Conservation (phyloP, 2,888 invertebrate species). For the Smittia sp. region DNA sequence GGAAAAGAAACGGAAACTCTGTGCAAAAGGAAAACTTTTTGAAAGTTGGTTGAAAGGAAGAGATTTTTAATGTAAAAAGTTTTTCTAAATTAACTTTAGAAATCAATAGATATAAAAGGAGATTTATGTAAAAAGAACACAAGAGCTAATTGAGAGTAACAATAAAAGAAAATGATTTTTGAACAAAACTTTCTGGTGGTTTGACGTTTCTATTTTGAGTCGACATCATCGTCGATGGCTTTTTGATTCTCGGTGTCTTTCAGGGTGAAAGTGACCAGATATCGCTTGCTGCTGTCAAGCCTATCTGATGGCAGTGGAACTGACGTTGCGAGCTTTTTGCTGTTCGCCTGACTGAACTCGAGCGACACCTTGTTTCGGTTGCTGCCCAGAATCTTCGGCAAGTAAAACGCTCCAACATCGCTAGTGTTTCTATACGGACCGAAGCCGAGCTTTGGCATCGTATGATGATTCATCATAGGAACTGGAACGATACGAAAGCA, state of each 20-base stretch:
- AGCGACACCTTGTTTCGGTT: constrained; percentile 62
- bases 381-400: constrained; percentile 63
- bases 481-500: constrained; percentile 56
- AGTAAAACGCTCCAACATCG: constrained; percentile 57
- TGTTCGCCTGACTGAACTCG: constrained; percentile 79
- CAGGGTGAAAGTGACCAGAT: constrained; percentile 90
- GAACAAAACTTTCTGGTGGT: constrained; percentile 25
- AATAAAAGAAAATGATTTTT: constrained; percentile 41
- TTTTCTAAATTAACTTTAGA: constrained; percentile 37
- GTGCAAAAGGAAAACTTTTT: constrained; percentile 11
- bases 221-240: background rate
- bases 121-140: constrained; percentile 24
- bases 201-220: constrained; percentile 9
- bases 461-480: constrained; percentile 75
- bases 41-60: background rate
- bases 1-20: background rate
- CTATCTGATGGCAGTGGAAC: constrained; percentile 84
- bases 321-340: constrained; percentile 63
- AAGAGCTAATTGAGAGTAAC: constrained; percentile 33
- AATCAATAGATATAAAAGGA: constrained; percentile 36
- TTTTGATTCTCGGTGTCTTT: constrained; percentile 58
- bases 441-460: constrained; percentile 70
- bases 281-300: constrained; percentile 83
- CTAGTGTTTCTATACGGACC: constrained; percentile 58
- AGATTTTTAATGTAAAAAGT: constrained; percentile 1